Evolutionary conservation across 2,888 invertebrate species (phyloP).

Genomic region (Melanargia galathea): DNA sequence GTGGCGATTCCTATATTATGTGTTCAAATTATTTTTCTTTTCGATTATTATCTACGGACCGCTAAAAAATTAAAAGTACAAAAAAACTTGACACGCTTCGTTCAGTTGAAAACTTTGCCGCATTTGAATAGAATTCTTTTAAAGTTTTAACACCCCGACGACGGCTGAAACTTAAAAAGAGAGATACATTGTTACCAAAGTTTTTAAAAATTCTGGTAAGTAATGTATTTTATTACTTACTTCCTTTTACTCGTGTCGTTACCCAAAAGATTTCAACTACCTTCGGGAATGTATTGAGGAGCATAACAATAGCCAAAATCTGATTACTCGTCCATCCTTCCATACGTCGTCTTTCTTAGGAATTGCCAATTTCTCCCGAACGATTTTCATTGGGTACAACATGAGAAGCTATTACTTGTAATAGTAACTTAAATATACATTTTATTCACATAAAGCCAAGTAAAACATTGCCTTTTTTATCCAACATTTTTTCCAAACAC

Average conservation of each 20-base stretch:
- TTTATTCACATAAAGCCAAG: too few species aligned
- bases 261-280: too few species aligned
- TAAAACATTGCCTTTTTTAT: too few species aligned
- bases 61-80: not conserved
- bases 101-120: conserved; percentile 7
- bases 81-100: not conserved
- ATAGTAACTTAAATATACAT: not conserved
- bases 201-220: not conserved
- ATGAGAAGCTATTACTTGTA: not conserved
- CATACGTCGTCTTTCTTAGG: too few species aligned
- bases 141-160: not conserved
- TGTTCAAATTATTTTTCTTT: too few species aligned
- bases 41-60: too few species aligned
- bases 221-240: not conserved
- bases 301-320: too few species aligned
- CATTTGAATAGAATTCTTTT: too few species aligned
- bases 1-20: too few species aligned
- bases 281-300: too few species aligned
- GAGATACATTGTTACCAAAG: not conserved
- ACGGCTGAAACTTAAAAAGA: conserved; percentile 1
- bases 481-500: not conserved
- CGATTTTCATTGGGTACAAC: not conserved
- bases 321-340: too few species aligned
- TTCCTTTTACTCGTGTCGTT: too few species aligned
- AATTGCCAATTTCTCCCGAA: not conserved